These are phyloP conservation scores for Metacarcinus magister DNA, from an alignment of 2,888 invertebrate genomes.

Conservation along the genomic window DNA sequence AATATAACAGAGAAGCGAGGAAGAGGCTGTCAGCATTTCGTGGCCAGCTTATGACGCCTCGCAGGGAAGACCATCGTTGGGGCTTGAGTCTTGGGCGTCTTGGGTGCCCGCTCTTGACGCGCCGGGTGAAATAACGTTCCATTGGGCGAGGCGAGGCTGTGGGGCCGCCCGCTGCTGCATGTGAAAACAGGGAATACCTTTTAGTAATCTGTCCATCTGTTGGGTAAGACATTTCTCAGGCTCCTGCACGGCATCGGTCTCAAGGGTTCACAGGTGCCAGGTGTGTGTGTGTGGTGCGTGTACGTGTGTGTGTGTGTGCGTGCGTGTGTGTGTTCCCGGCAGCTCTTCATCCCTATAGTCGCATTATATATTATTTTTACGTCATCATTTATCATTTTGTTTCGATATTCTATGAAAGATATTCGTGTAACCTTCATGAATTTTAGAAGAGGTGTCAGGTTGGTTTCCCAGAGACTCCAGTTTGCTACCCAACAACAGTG, in stretches of 20 bases:
- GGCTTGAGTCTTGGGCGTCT: too few species aligned
- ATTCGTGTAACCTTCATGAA: too few species aligned
- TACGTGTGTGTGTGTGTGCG: not conserved
- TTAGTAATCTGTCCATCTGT: not conserved
- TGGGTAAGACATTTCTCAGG: not conserved
- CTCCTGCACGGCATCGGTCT: not conserved
- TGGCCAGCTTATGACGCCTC: conserved; percentile 31
- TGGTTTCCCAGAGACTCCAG: too few species aligned
- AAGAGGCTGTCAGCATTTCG: conserved; percentile 7
- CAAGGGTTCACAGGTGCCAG: not conserved
- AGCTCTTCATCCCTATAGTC: too few species aligned
- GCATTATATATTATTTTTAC: too few species aligned
- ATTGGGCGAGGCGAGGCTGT: conserved; percentile 6
- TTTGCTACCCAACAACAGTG: too few species aligned
- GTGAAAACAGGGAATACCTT: not conserved
- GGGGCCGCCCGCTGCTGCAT: not conserved
- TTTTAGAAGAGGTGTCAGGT: too few species aligned
- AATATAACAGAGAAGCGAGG: not conserved
- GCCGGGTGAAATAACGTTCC: not conserved
- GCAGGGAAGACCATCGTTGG: not conserved
- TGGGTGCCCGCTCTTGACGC: too few species aligned
- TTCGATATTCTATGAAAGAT: too few species aligned
- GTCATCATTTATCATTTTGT: too few species aligned
- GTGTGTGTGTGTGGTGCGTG: not conserved
- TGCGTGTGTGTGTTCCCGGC: not conserved